Evolutionary conservation across 1,140 invertebrate genomes (phyloP), one percentile per base, ranked within the genome.

Genomic region (Drosophila setifemur): DNA sequence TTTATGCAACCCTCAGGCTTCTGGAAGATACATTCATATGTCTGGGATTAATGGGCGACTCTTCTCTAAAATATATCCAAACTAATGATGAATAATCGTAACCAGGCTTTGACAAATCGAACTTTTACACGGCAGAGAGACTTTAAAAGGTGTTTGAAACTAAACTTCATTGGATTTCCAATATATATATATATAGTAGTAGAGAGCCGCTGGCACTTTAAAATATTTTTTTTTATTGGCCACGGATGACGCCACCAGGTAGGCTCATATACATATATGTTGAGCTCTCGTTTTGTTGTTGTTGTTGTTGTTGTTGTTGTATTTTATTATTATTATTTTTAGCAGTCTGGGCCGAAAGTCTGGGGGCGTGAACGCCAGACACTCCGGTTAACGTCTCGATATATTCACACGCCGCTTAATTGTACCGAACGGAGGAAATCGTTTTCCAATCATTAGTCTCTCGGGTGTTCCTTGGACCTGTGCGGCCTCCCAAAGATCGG

Each of bases 351-450:
- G n/a, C n/a, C n/a, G n/a, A n/a, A n/a, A n/a, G 42, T 26, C 18
- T 60, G n/a, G 21, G 23, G 75, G 77, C 77, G 76, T 73, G 31
- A 42, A 66, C 57, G 66, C 26, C 48, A 75, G 60, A 57, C 57
- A 61, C 48, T 48, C 60, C 45, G 61, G 19, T 39, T 66, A 66
- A 64, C 25, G 57, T 49, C 48, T 76, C 61, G 61, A 57, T 67
- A 57, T 67, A 79, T 85, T 83, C 78, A 83, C 78, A 83, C 78
- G 79, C 79, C 50, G 73, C 48, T 70, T 79, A 83, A 83, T 83
- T 79, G 70, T 67, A 74, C 25, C 21, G 33, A 45, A 42, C 25
- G 14, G 33, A 45, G 37, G 33, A 81, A 75, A 81, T 66, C 49
- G 74, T 71, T 83, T 85, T 63, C 50, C 58, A 74, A 83, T 74